Percentiles rank a stretch among this genome's conserved stretches.
Conservation (phyloP, 2,113 vertebrate genomes). For the Neotoma lepida region DNA sequence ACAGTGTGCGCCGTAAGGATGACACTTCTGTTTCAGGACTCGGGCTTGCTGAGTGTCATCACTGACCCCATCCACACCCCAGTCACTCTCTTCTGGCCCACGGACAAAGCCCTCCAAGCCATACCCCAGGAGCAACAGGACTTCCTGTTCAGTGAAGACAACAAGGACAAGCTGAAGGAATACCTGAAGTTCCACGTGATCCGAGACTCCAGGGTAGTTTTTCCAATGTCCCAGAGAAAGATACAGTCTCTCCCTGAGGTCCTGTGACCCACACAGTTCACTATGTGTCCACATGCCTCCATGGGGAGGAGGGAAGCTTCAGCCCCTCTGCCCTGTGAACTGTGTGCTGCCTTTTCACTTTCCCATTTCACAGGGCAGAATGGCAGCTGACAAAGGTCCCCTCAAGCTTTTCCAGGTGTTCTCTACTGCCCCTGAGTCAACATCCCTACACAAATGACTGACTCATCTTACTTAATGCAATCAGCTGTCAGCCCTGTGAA, state of each 20-base stretch:
- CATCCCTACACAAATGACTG: not conserved
- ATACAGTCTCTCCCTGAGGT: not conserved
- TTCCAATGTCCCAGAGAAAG: not conserved
- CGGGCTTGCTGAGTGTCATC: slow-evolving; percentile 87
- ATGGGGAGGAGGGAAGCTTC: no score
- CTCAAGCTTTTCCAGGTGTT: not conserved
- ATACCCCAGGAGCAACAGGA: slow-evolving; percentile 89
- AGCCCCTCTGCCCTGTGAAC: not conserved
- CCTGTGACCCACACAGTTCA: accelerated
- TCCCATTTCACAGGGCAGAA: not conserved
- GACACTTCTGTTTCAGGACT: slow-evolving; percentile 86
- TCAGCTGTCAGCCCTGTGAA: no score
- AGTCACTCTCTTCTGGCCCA: slow-evolving; percentile 92
- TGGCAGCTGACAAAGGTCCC: not conserved
- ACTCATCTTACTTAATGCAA: accelerated
- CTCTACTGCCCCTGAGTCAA: not conserved
- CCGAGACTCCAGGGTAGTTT: slow-evolving; percentile 86
- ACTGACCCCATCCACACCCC: slow-evolving; percentile 87
- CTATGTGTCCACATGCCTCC: accelerated
- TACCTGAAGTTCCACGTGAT: slow-evolving; percentile 95
- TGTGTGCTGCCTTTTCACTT: no score
- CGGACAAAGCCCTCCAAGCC: slow-evolving; percentile 87
- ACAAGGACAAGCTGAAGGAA: slow-evolving; percentile 88
- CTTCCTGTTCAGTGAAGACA: slow-evolving; percentile 89
- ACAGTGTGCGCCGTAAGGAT: accelerated